phyloP scores from a whole-genome alignment of 2,888 invertebrate species.

The Chalcosyrphus nemorum region DNA sequence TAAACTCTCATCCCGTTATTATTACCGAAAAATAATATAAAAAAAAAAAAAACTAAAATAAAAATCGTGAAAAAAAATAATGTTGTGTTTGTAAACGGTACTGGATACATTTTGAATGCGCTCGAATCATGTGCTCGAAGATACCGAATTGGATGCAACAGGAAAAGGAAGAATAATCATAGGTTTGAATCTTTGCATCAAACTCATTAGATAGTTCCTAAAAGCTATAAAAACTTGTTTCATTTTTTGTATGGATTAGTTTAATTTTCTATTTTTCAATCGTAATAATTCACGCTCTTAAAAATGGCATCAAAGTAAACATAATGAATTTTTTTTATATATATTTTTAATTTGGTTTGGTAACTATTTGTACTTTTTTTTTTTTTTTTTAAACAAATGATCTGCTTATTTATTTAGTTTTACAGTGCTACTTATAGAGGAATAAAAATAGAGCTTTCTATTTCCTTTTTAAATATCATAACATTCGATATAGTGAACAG shows the following conservation, averaged over 20 bases:
- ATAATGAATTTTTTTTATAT: slow-evolving; percentile 9
- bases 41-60: slow-evolving; percentile 13
- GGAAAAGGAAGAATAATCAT: slow-evolving; percentile 83
- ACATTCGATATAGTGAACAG: too few species aligned
- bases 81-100: slow-evolving; percentile 80
- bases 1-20: slow-evolving; percentile 48
- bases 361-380: slow-evolving; percentile 33
- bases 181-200: slow-evolving; percentile 81
- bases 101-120: slow-evolving; percentile 58
- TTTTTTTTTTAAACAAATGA: neutral
- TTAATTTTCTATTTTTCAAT: slow-evolving; percentile 51
- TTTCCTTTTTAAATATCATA: too few species aligned
- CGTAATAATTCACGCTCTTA: slow-evolving; percentile 44
- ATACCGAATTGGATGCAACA: slow-evolving; percentile 75
- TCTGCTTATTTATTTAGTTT: slow-evolving; percentile 34
- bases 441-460: too few species aligned
- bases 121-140: slow-evolving; percentile 65
- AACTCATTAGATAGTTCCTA: slow-evolving; percentile 50
- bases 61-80: neutral
- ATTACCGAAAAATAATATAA: slow-evolving; percentile 26
- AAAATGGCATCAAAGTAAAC: slow-evolving; percentile 20
- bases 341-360: slow-evolving; percentile 49
- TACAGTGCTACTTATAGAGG: slow-evolving; percentile 50
- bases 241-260: slow-evolving; percentile 75
- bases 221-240: slow-evolving; percentile 73